Base-by-base conservation (phyloP, 2,797 vertebrate species). In the Trachops cirrhosus region DNA sequence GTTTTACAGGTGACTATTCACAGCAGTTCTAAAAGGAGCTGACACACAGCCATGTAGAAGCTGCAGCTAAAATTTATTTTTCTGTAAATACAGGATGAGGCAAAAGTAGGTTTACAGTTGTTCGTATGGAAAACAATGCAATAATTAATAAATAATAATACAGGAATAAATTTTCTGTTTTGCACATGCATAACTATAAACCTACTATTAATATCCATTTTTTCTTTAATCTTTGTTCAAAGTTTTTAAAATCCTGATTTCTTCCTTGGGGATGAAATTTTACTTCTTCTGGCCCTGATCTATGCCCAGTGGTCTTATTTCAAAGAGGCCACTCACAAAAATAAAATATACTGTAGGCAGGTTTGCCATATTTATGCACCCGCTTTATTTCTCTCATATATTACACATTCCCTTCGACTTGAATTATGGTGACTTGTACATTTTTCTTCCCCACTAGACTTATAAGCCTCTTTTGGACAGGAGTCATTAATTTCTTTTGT, bases 351-450 rank as follows among this genome's bases (percentile, higher is more conserved):
- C 6, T 73, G 0, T n/a, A 62, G 34, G 2, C 10, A 68, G n/a
- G 24, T 89, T 96, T 75, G 32, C 54, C 22, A 19, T 54, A 86
- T 89, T 91, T 95, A 77, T 46, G 46, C 39, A 21, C 21, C 89
- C 85, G 32, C n/a, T 84, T 96, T 92, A 82, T 78, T 91, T 80
- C 78, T 92, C 6, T 37, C 78, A 39, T 78, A 67, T 71, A 86
- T 67, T 93, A 71, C 18, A 67, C 18, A 73, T 80, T 80, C 6
- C 15, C 68, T 70, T 89, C 50, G 57, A 37, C 8, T 87, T 82
- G 71, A 89, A 52, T 52, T 91, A 41, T 7, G 9, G 8, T 50
- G 22, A 3, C 16, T 77, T 46, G 37, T 26, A 32, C 41, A 93
- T 82, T 80, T 85, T 3, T 79, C 73, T 92, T 92, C 83, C 83